Evolutionary conservation across 1,140 invertebrate genomes (phyloP).

Genomic region (Oryctes rhinoceros): DNA sequence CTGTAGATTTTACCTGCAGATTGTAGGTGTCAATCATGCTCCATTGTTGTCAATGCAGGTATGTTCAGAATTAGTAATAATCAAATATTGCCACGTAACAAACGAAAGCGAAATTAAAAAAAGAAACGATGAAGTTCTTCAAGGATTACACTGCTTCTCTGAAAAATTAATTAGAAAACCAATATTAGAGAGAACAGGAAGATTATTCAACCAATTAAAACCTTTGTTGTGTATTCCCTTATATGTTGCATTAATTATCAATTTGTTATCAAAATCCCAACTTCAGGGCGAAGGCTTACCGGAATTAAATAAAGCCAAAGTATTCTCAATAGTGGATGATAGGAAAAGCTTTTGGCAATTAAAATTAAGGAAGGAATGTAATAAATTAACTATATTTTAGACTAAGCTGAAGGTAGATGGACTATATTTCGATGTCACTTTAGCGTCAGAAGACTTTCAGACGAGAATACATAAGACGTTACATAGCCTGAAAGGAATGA

Average conservation of each 20-base stretch:
- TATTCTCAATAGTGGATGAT: neutral
- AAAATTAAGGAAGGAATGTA: neutral
- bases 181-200: conserved; percentile 39
- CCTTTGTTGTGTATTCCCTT: conserved; percentile 62
- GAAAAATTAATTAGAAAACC: no score
- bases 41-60: no score
- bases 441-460: conserved; percentile 12
- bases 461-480: conserved; percentile 11
- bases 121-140: no score
- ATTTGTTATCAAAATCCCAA: conserved; percentile 59
- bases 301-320: conserved; percentile 42
- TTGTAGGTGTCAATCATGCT: no score
- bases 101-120: no score
- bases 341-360: conserved; percentile 28
- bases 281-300: conserved; percentile 58
- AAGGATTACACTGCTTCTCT: no score
- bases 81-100: no score
- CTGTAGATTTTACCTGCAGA: no score
- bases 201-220: conserved; percentile 53
- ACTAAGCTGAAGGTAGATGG: neutral
- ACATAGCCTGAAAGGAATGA: conserved; percentile 2
- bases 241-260: conserved; percentile 61
- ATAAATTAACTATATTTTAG: no score
- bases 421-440: neutral
- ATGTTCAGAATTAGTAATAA: no score